These are phyloP conservation scores for Drosophila borealis DNA, from an alignment of 2,888 invertebrate genomes.

Conservation along the genomic window DNA sequence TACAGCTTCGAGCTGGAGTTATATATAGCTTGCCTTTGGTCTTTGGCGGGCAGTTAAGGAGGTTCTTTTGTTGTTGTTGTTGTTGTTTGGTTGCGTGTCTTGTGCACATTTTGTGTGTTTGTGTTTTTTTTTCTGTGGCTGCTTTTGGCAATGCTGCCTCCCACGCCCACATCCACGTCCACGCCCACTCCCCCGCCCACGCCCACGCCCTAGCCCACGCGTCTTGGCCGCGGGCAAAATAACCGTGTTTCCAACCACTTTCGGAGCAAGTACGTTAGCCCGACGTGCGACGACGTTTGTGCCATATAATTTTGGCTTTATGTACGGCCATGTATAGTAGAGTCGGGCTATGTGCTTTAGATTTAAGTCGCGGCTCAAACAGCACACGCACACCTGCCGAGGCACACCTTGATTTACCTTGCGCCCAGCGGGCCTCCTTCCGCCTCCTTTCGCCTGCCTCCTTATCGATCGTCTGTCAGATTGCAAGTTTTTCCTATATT, in stretches of 20 bases:
- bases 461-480: conserved; percentile 66
- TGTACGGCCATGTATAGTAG: conserved; percentile 44
- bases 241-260: conserved; percentile 78
- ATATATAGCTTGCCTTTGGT: conserved; percentile 19
- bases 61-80: not conserved
- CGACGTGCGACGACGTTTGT: conserved; percentile 41
- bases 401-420: conserved; percentile 76
- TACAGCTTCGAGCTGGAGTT: not conserved
- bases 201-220: conserved; percentile 35
- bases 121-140: conserved; percentile 59
- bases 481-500: conserved; percentile 16
- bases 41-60: conserved; percentile 52
- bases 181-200: conserved; percentile 37
- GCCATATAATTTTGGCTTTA: conserved; percentile 62
- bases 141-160: conserved; percentile 51
- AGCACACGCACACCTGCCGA: conserved; percentile 44
- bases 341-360: conserved; percentile 43
- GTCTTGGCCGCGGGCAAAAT: conserved; percentile 53
- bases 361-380: conserved; percentile 35
- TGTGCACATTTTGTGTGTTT: conserved; percentile 62
- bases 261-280: conserved; percentile 69
- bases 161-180: not conserved
- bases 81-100: conserved; percentile 61
- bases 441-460: not conserved
- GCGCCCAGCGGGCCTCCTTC: conserved; percentile 16